Base-by-base conservation (phyloP, 2,113 vertebrate genomes). In the Siniperca knerii region DNA sequence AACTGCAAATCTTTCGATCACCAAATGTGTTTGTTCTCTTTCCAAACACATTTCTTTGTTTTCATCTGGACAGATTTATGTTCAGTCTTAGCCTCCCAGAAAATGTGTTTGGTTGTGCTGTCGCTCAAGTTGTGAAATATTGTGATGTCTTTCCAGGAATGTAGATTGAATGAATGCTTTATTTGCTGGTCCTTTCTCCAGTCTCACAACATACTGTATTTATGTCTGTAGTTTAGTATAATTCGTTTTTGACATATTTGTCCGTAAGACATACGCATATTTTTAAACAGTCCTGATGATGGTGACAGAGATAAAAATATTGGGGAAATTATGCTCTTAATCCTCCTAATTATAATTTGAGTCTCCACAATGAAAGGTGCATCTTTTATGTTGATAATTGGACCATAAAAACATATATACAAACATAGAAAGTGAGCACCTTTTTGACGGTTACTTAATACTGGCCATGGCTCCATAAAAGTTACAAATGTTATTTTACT, bases 11-110 rank as follows among this genome's bases (percentile, higher is more conserved):
- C 68, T 76, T 42, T 12, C 62, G 0, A 61, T 60, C 65, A 42
- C 29, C 52, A 55, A 72, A 25, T 37, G 33, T n/a, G 29, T 82
- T 52, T 79, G 40, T 73, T 67, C 35, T 61, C 37, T 60, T n/a
- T 62, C 75, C 68, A 66, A 77, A 78, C 54, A 37, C 61, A 61
- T 83, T 48, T 76, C 73, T 82, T 60, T 67, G 61, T 77, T 80
- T 40, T 74, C 46, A 7, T 77, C 8, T 50, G 46, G 77, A 81
- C 83, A 75, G 78, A n/a, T 88, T 85, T 74, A 72, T 75, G 23
- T 29, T 84, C 7, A 33, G 54, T 35, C 20, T 40, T 50, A 2
- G 83, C 21, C 7, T 67, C 46, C 29, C 29, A 54, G 29, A 70
- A 67, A 85, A 81, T 44, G 61, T 77, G 77, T 83, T 76, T 42